Percentiles rank a stretch among this genome's conserved stretches.
Conservation (phyloP, 2,888 invertebrate genomes). For the Epistrophella euchroma region DNA sequence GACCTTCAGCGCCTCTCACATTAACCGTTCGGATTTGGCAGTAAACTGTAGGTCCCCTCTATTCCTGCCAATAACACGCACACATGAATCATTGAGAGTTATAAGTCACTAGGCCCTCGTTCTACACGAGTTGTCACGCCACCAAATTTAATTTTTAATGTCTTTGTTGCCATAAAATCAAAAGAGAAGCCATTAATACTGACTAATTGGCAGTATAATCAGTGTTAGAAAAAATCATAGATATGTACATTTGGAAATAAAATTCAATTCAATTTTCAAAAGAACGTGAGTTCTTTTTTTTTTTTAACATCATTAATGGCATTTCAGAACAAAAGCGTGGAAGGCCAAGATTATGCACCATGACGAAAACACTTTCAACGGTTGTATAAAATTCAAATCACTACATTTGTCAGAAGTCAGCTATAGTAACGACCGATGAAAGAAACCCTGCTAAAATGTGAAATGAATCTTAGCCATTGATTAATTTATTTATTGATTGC, state of each 20-base stretch:
- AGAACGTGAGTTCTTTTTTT: background rate
- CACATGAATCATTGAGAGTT: too few relatives aligned
- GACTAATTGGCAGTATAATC: conserved; percentile 52
- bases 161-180: conserved; percentile 25
- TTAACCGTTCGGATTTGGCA: too few relatives aligned
- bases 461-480: conserved; percentile 55
- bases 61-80: too few relatives aligned
- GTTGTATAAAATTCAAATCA: conserved; percentile 51
- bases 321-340: background rate
- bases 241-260: conserved; percentile 4
- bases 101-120: too few relatives aligned
- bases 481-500: conserved; percentile 18
- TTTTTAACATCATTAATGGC: background rate
- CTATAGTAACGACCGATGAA: background rate
- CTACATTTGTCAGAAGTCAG: conserved; percentile 50
- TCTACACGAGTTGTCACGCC: too few relatives aligned
- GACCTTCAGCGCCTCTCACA: too few relatives aligned
- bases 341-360: conserved; percentile 48
- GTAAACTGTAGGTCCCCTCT: too few relatives aligned
- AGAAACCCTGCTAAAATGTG: background rate
- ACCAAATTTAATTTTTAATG: too few relatives aligned
- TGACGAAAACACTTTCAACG: conserved; percentile 5
- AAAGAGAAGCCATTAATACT: conserved; percentile 45
- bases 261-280: conserved; percentile 28
- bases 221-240: conserved; percentile 31